Base-by-base conservation (phyloP, 2,113 vertebrate genomes). In the Bufo bufo region DNA sequence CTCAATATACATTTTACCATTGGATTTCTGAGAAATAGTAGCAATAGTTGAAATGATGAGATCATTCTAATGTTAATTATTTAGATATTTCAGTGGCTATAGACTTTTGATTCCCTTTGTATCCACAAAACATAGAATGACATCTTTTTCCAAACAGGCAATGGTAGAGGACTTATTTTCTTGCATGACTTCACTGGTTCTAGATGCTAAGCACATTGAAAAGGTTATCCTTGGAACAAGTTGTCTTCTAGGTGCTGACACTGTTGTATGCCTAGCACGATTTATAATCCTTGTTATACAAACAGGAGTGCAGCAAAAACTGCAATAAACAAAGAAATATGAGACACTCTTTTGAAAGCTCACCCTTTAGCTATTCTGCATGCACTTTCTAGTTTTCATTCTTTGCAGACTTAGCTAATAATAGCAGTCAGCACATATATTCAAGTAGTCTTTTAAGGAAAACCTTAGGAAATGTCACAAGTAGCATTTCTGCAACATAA, bases 261-360 rank as follows among this genome's bases (percentile, higher is more conserved):
- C 8, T 71, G 77, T n/a, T n/a, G n/a, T n/a, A n/a, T n/a, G n/a
- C n/a, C n/a, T n/a, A n/a, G n/a, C n/a, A n/a, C n/a, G n/a, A n/a
- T n/a, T n/a, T n/a, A n/a, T n/a, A n/a, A n/a, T n/a, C n/a, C n/a
- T 81, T 82, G 81, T 49, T 71, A 82, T 45, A 82, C 8, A 45
- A 71, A 65, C 17, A 72, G 33, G 50, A 61, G 50, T 87, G 77
- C 77, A 87, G 77, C 71, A 50, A 72, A 71, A n/a, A 19, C 65
- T 71, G 43, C 52, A 87, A 81, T 72, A 81, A 72, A 87, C 58
- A 81, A 86, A 77, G 63, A 69, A 81, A 72, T 87, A 87, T 52
- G 4, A n/a, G 63, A 33, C 61, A 66, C 65, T 72, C 14, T 58
- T 80, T 61, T 81, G 77, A 77, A 81, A 59, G 45, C 77, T 82